Percentiles rank a stretch among this genome's conserved stretches.
Evolutionary conservation across 2,888 invertebrate species (phyloP).

Genomic region (Phymatocera aterrima): DNA sequence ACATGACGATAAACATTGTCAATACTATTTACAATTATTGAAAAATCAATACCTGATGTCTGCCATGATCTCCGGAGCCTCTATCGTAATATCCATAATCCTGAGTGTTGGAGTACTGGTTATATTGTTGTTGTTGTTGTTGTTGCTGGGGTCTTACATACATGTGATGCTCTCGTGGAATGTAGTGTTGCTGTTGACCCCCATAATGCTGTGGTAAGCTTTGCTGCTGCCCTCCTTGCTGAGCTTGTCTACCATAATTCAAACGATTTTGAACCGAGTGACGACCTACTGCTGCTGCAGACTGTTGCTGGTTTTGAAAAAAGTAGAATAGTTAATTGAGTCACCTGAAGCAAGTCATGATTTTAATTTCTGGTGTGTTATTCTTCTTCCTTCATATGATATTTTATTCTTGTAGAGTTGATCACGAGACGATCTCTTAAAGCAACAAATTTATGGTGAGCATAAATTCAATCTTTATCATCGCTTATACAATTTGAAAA

Average conservation of each 20-base stretch:
- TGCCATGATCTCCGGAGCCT: conserved; percentile 61
- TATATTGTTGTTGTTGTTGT: conserved; percentile 52
- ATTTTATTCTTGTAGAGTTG: too few species aligned
- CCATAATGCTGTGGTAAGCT: conserved; percentile 51
- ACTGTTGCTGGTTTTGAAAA: conserved; percentile 34
- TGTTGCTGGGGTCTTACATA: conserved; percentile 46
- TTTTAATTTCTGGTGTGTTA: too few species aligned
- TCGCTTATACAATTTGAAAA: too few species aligned
- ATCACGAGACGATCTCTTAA: too few species aligned
- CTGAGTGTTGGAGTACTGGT: conserved; percentile 51
- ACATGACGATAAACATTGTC: too few species aligned
- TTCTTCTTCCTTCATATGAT: too few species aligned
- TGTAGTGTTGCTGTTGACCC: conserved; percentile 49
- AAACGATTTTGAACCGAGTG: conserved; percentile 66
- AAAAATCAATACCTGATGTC: conserved; percentile 56
- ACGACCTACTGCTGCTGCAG: conserved; percentile 48
- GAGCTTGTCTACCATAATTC: conserved; percentile 59
- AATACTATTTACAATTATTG: neutral
- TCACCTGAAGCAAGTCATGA: too few species aligned
- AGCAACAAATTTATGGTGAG: too few species aligned
- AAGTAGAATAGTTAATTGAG: neutral
- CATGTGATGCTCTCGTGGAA: conserved; percentile 48
- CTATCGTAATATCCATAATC: conserved; percentile 56
- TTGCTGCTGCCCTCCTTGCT: conserved; percentile 51
- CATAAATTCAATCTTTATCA: too few species aligned